Base-by-base conservation (phyloP, 2,888 invertebrate genomes). In the Cryptocephalus moraei region DNA sequence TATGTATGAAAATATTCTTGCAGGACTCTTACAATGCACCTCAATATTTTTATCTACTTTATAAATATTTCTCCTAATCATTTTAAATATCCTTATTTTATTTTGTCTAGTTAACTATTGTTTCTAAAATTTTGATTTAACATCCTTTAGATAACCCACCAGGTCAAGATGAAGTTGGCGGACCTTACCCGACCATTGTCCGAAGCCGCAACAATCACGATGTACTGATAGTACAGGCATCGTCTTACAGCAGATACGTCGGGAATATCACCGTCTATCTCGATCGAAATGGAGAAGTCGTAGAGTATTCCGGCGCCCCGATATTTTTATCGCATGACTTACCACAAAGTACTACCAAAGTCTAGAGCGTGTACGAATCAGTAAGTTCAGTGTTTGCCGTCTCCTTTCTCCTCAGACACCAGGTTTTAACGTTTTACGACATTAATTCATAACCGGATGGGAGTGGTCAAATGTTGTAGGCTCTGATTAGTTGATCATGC, bases 211-310 rank as follows among this genome's bases (percentile, higher is more conserved):
- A 72, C 41, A 76, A 76, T n/a, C 73, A 76, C 4, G 58, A 74
- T 66, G 78, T 84, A 3, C 69, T 82, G n/a, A 76, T 86, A 41
- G 85, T 86, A 13, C 86, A 86, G 68, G 84, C 86, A 1, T 77
- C 80, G 0, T 79, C 81, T 45, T 85, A 78, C 68, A 80, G 82
- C 2, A 79, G 81, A 61, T 91, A 90, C 64, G 71, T 91, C 40
- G 91, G 91, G 10, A 78, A 82, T 62, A 73, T 92, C 43, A 79
- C 81, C 32, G 75, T 91, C 1, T 77, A 69, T 57, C 85, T 90
- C 62, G 78, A 91, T 64, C 71, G 75, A 0, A 59, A 72, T 0
- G 90, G 89, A 6, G 75, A 80, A 50, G 71, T 88, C 1, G 66
- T 73, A 8, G 60, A 68, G 8, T 89, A 81, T 77, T 46, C 47